Base-by-base conservation (phyloP, 1,140 invertebrate genomes). In the Lepidurus packardi region DNA sequence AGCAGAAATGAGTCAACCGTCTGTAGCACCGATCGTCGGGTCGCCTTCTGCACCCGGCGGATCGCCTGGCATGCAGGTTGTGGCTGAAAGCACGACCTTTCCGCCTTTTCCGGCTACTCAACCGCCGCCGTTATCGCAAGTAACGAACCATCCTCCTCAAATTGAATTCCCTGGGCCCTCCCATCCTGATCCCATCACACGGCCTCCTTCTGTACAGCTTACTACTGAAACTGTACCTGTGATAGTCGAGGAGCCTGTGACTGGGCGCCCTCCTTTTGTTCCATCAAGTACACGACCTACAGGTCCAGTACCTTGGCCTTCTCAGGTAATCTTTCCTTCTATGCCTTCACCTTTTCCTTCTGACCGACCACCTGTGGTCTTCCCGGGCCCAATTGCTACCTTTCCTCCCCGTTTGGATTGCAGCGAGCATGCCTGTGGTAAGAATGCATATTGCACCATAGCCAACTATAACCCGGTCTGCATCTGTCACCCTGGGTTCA, bases 381-480 rank as follows among this genome's bases (percentile, higher is more conserved):
- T 16, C 42, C 77, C 77, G 65, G 34, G 53, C 4, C 77, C 77
- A 2, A 42, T 45, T 42, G 73, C 24, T 11, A 78, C 75, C 78
- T 43, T 78, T 21, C 78, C 78, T 47, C 77, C 78, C 76, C 77
- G 78, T 77, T 43, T 80, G 82, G 89, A 92, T 83, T 95, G 93
- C 81, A 86, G 86, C 77, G 84, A 84, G n/a, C 87, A 93, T 4
- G 79, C 82, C 73, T 86, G 85, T 80, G 85, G 84, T 16, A 81
- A 80, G 24, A 84, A 85, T 79, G 83, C 85, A 24, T 74, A 82
- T 44, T 86, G 85, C 78, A 80, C 78, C 53, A 89, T 91, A 7
- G 83, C 88, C 76, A 87, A 92, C 80, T 94, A 96, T 83, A 85
- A 88, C 80, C 88, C 89, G 2, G 81, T 89, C 3, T 96, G 94